Evolutionary conservation across 2,888 invertebrate species (phyloP).

Genomic region (Lasioglossum lativentre): DNA sequence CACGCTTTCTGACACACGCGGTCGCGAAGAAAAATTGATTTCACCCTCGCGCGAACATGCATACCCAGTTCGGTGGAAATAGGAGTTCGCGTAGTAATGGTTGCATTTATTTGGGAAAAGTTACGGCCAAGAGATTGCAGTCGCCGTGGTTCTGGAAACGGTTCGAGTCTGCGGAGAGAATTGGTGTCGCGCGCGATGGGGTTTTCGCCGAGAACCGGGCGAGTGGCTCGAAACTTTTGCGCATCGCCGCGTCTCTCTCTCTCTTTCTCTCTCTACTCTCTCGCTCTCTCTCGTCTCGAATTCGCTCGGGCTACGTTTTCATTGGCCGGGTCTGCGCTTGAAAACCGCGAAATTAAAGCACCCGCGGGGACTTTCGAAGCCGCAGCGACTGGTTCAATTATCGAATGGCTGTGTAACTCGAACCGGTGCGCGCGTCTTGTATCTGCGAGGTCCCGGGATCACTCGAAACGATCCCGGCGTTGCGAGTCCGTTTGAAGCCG

Average conservation of each 20-base stretch:
- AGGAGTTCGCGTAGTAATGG: neutral
- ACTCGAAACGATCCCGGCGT: neutral
- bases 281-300: conserved; percentile 14
- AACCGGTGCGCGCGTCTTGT: neutral
- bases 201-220: neutral
- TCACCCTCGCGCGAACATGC: neutral
- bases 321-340: conserved; percentile 37
- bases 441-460: neutral
- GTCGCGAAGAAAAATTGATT: neutral
- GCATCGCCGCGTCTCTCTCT: neutral
- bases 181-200: conserved; percentile 1
- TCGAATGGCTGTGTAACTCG: conserved; percentile 39
- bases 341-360: conserved; percentile 51
- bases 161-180: conserved; percentile 6
- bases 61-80: neutral
- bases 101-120: conserved; percentile 6
- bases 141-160: neutral
- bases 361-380: conserved; percentile 43
- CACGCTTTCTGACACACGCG: neutral
- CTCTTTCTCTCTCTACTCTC: neutral
- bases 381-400: conserved; percentile 61
- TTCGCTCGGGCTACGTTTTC: conserved; percentile 20
- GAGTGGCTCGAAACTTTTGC: neutral
- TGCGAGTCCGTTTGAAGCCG: neutral
- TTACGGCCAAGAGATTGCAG: neutral